These are phyloP conservation scores for Listronotus oregonensis DNA, from an alignment of 1,140 invertebrate species.

Conservation along the genomic window DNA sequence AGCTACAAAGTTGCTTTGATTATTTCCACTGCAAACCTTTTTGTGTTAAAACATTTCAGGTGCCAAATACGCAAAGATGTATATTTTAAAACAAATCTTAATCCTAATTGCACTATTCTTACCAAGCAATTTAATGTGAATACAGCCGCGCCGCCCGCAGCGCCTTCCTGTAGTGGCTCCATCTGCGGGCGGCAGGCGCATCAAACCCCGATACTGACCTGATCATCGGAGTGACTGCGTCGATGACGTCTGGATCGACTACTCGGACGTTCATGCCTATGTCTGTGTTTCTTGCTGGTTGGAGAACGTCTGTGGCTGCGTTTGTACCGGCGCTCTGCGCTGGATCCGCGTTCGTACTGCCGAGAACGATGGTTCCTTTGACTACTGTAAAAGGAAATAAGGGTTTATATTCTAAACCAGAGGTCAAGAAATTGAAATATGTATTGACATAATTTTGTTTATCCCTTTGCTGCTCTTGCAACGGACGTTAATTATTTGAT, in stretches of 20 bases:
- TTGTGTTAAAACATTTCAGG: conserved; percentile 1
- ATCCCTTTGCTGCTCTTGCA: no score
- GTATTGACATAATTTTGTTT: no score
- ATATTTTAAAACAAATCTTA: conserved; percentile 10
- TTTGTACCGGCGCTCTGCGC: conserved; percentile 66
- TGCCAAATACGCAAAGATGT: conserved; percentile 21
- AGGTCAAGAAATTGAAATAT: background rate
- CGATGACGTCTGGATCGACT: conserved; percentile 50
- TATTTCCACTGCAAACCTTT: background rate
- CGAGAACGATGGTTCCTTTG: conserved; percentile 65
- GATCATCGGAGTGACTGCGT: conserved; percentile 50
- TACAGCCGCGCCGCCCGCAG: background rate
- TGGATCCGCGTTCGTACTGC: conserved; percentile 65
- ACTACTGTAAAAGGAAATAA: conserved; percentile 58
- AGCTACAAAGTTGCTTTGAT: background rate
- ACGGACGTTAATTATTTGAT: no score
- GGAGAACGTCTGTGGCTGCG: conserved; percentile 66
- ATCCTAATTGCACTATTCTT: conserved; percentile 20
- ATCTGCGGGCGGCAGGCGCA: conserved; percentile 7
- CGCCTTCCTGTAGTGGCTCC: background rate
- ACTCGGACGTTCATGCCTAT: conserved; percentile 39
- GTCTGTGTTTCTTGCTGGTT: conserved; percentile 59
- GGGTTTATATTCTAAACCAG: background rate
- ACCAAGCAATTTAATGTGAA: conserved; percentile 1
- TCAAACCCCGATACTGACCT: conserved; percentile 51